Evolutionary conservation across 2,113 vertebrate genomes (phyloP).

Genomic region (Opisthocomus hoazin): DNA sequence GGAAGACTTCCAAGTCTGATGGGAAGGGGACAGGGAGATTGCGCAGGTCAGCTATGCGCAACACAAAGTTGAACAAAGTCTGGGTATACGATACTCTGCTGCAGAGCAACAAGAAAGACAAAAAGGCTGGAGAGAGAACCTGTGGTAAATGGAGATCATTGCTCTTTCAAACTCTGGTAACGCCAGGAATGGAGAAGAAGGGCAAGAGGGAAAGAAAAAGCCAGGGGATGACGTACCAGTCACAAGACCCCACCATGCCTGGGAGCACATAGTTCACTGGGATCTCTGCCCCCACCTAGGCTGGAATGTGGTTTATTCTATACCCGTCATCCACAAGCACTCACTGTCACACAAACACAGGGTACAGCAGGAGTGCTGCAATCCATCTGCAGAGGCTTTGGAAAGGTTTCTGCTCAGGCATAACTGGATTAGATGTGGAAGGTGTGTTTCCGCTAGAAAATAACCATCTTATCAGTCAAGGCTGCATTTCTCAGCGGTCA

Average conservation of each 20-base stretch:
- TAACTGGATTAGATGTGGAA: neutral
- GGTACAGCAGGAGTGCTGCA: neutral
- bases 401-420: conserved; percentile 14
- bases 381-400: conserved; percentile 6
- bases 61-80: neutral
- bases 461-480: neutral
- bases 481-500: conserved; percentile 22
- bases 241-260: neutral
- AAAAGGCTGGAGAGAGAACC: neutral
- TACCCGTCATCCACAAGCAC: neutral
- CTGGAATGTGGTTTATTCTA: conserved; percentile 33
- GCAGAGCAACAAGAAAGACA: neutral
- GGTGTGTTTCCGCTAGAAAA: conserved; percentile 4
- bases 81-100: neutral
- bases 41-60: neutral
- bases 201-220: neutral
- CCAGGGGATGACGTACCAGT: neutral
- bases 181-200: neutral
- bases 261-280: neutral
- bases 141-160: neutral
- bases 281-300: neutral
- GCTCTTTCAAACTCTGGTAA: neutral
- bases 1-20: neutral
- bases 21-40: neutral
- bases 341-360: neutral